Evolutionary conservation across 37 sponge, comb jelly and placozoan genomes (phyloP).

Genomic region (Beroe ovata): DNA sequence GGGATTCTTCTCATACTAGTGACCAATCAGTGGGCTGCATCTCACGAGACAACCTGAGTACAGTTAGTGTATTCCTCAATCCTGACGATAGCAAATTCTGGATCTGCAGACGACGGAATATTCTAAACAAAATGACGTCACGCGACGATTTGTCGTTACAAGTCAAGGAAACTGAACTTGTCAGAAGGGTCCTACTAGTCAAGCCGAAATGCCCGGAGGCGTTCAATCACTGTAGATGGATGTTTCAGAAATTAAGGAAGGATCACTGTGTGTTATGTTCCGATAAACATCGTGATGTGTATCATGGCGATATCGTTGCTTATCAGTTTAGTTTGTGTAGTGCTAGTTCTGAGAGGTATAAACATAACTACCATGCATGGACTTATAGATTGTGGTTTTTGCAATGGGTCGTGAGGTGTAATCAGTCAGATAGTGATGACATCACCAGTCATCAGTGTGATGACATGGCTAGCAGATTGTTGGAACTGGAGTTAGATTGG

Average conservation of each 20-base stretch:
- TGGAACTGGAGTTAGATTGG: conserved; percentile 19
- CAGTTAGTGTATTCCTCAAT: neutral
- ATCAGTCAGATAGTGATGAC: neutral
- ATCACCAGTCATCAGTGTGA: neutral
- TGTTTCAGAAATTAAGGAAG: neutral
- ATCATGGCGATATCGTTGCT: no score
- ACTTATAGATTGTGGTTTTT: conserved; percentile 11
- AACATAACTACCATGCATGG: conserved; percentile 46
- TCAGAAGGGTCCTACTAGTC: neutral
- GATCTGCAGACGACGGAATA: neutral
- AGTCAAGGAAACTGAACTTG: neutral
- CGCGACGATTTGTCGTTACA: neutral
- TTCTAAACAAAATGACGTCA: neutral
- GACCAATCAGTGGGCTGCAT: neutral
- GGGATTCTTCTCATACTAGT: neutral
- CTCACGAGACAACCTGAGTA: neutral
- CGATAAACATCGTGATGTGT: no score
- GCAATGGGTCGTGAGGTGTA: neutral
- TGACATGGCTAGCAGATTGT: neutral
- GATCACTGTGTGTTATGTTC: no score
- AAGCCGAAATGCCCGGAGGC: conserved; percentile 40
- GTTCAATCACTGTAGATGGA: conserved; percentile 37
- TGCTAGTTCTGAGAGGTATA: neutral
- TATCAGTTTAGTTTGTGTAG: neutral
- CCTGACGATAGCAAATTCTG: conserved; percentile 26